Conservation (phyloP, 2,797 vertebrate genomes). For the Arrhamphus sclerolepis region DNA sequence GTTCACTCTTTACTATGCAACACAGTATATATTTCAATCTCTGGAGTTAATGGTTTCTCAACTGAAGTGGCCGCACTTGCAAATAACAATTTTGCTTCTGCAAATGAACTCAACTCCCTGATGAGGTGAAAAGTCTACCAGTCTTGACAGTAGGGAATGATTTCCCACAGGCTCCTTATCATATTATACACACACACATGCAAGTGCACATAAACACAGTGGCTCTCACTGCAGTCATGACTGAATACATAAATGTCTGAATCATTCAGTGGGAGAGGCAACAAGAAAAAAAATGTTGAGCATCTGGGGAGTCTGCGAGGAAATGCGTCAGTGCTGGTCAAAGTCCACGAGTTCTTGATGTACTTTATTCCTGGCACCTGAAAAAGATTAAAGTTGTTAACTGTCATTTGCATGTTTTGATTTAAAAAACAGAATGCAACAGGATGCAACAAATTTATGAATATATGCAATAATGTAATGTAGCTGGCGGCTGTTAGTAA, state of each 20-base stretch:
- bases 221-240: constrained; percentile 36
- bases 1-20: constrained; percentile 58
- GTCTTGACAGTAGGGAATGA: constrained; percentile 36
- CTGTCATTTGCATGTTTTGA: no score
- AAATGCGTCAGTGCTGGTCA: constrained; percentile 18
- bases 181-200: constrained; percentile 29
- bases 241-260: constrained; percentile 55
- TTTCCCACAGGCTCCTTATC: constrained; percentile 38
- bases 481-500: no score
- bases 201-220: constrained; percentile 15
- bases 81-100: constrained; percentile 66
- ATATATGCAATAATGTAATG: no score
- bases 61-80: constrained; percentile 60
- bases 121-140: constrained; percentile 60
- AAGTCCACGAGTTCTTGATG: not conserved
- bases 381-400: not conserved
- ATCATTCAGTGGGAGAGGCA: constrained; percentile 42
- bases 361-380: not conserved
- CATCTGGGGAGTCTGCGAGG: constrained; percentile 45
- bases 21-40: constrained; percentile 66
- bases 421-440: no score
- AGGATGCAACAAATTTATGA: no score
- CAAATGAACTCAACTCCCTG: constrained; percentile 70
- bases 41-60: constrained; percentile 67
- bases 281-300: constrained; percentile 34